A percentile compares a stretch with the other conserved stretches of the same genome.
Conservation (phyloP, 2,888 invertebrate species). For the Crepidodera aurea region DNA sequence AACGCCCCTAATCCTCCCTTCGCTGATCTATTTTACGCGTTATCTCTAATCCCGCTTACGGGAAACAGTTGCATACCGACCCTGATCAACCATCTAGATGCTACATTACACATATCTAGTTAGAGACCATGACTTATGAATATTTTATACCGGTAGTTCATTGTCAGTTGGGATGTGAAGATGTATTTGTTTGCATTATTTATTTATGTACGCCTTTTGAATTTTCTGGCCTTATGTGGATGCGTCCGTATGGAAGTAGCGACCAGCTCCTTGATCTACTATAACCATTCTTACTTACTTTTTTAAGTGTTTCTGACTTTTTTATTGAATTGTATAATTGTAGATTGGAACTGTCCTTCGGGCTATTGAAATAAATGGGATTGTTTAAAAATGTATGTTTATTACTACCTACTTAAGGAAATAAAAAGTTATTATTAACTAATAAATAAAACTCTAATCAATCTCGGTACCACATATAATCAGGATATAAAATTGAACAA, state of each 20-base stretch:
- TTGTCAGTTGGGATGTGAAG: slow-evolving; percentile 32
- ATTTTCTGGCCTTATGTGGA: slow-evolving; percentile 20
- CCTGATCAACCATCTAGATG: slow-evolving; percentile 9
- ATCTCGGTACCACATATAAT: too few species aligned
- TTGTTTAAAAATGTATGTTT: background rate
- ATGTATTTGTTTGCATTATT: slow-evolving; percentile 33
- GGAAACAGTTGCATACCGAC: background rate
- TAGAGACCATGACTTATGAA: slow-evolving; percentile 34
- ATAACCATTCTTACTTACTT: slow-evolving; percentile 6
- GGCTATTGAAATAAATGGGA: background rate
- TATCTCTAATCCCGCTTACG: too few species aligned
- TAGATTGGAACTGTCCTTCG: background rate
- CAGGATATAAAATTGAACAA: too few species aligned
- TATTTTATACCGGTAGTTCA: slow-evolving; percentile 37
- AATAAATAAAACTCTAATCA: too few species aligned
- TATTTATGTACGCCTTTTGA: slow-evolving; percentile 32
- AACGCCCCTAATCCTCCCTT: too few species aligned
- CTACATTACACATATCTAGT: slow-evolving; percentile 30
- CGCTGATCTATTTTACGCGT: too few species aligned
- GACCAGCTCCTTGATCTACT: slow-evolving; percentile 9
- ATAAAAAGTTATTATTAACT: too few species aligned
- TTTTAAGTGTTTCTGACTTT: slow-evolving; percentile 1
- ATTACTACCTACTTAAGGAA: background rate
- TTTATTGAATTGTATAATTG: slow-evolving; percentile 5
- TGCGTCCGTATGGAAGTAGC: slow-evolving; percentile 7